Conservation (phyloP, 2,113 vertebrate genomes). For the Microcebus ravelobensis region DNA sequence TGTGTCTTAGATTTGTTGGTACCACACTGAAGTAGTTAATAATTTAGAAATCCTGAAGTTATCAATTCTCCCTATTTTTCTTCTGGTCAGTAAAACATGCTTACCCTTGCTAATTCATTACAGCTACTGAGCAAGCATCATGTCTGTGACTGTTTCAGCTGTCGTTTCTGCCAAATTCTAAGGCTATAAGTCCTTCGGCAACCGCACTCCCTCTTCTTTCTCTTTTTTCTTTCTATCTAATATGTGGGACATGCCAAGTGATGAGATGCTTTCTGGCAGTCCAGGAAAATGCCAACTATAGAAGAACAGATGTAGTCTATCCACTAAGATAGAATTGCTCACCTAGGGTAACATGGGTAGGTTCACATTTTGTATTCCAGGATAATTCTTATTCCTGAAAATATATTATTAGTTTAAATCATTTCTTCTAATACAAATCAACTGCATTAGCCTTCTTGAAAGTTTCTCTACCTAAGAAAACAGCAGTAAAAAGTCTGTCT, state of each 20-base stretch:
- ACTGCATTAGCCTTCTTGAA: not conserved
- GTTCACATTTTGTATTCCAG: slow-evolving; percentile 59
- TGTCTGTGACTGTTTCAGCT: slow-evolving; percentile 73
- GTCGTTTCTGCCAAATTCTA: slow-evolving; percentile 54
- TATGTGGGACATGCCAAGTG: slow-evolving; percentile 72
- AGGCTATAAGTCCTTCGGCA: slow-evolving; percentile 80
- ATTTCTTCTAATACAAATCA: slow-evolving; percentile 32
- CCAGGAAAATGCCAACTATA: slow-evolving; percentile 78
- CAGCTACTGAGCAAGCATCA: not conserved
- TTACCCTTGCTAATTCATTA: slow-evolving; percentile 21
- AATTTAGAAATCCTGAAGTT: not conserved
- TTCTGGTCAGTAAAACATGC: not conserved
- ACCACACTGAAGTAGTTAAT: not conserved
- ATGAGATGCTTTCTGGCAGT: slow-evolving; percentile 82
- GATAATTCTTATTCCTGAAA: slow-evolving; percentile 52
- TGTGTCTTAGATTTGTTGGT: slow-evolving; percentile 53
- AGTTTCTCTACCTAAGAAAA: not conserved
- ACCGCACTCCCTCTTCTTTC: slow-evolving; percentile 73
- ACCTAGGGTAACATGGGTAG: slow-evolving; percentile 49
- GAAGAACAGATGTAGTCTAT: slow-evolving; percentile 80
- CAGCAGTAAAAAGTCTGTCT: not conserved
- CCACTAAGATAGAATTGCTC: slow-evolving; percentile 79
- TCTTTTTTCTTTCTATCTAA: slow-evolving; percentile 62
- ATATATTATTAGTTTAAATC: slow-evolving; percentile 47
- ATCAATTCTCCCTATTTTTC: not conserved